Evolutionary conservation across 2,888 invertebrate species (phyloP).

Genomic region (Drosophila ustulata): DNA sequence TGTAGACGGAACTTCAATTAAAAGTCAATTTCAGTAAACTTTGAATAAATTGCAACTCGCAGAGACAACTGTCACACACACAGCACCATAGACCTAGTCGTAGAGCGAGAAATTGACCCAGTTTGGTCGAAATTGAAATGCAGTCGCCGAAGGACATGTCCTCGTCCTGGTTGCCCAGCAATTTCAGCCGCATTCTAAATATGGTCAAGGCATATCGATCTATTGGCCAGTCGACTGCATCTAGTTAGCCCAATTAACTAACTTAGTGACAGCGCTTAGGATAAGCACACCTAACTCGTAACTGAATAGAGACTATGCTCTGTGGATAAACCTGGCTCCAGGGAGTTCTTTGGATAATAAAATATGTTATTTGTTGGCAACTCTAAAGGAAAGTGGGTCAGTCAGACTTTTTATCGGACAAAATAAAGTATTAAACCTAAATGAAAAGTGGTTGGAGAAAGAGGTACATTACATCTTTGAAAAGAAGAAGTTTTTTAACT

Average conservation of each 20-base stretch:
- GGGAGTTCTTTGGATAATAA: not conserved
- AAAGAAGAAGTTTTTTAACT: no score
- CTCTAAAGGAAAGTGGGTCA: not conserved
- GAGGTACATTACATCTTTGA: no score
- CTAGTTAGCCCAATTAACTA: conserved; percentile 17
- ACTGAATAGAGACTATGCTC: not conserved
- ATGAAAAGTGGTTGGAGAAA: no score
- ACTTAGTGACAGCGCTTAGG: not conserved
- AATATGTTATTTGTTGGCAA: not conserved
- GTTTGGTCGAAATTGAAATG: conserved; percentile 58
- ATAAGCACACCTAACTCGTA: not conserved
- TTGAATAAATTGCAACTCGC: conserved; percentile 22
- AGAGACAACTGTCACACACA: conserved; percentile 19
- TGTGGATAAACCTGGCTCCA: not conserved
- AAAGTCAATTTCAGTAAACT: conserved; percentile 22
- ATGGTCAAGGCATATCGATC: conserved; percentile 59
- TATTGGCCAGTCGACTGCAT: conserved; percentile 12
- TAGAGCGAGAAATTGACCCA: conserved; percentile 52
- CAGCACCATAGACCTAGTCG: conserved; percentile 1
- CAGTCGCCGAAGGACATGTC: conserved; percentile 68
- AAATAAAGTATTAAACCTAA: not conserved
- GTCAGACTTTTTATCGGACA: not conserved
- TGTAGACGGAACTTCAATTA: conserved; percentile 33
- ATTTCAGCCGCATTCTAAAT: conserved; percentile 49
- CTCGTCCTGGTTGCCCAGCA: conserved; percentile 62